Base-by-base conservation (phyloP, 2,797 vertebrate genomes). In the Chrosomus eos region DNA sequence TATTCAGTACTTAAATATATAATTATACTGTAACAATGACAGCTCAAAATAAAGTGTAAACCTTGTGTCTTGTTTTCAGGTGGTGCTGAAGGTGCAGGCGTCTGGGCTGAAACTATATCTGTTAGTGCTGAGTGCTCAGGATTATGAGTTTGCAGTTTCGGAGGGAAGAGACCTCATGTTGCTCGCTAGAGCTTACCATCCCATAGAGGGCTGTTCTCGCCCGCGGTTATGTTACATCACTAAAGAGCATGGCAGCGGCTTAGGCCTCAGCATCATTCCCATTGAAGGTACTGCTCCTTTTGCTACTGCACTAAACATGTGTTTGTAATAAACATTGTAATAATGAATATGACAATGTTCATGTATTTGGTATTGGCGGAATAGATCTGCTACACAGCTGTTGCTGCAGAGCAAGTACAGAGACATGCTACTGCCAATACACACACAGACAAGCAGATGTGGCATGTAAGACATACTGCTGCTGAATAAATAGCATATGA, bases 141-240 rank as follows among this genome's bases (percentile, higher is more conserved):
- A 96, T 77, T 95, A 96, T 0, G 90, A 96, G 23, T 88, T 94
- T 85, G 93, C 93, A 0, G 86, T 91, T 60, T 90, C 91, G 40
- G 87, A 90, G 60, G 92, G 90, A 53, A 88, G 87, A 31, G 93
- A 95, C 83, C 80, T 95, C 9, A 89, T 89, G 86, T 85, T 7
- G 7, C 80, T 95, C 21, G 88, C 89, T 58, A 85, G 67, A 40
- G 60, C 85, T 86, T 89, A 84, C 88, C 92, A 89, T 82, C 66
- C 67, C 13, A 95, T 93, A 73, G 93, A 88, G 33, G 8, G 13
- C 38, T 94, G 94, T 81, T 88, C 94, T 83, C 94, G 93, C 85
- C 97, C 98, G 0, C 94, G 95, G 81, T 93, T 99, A 84, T 98
- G 96, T 92, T 94, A 97, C 80, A 3, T 99, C 83, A 88, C 58